phyloP scores from a whole-genome alignment of 1,140 invertebrate species.

The Periplaneta americana region DNA sequence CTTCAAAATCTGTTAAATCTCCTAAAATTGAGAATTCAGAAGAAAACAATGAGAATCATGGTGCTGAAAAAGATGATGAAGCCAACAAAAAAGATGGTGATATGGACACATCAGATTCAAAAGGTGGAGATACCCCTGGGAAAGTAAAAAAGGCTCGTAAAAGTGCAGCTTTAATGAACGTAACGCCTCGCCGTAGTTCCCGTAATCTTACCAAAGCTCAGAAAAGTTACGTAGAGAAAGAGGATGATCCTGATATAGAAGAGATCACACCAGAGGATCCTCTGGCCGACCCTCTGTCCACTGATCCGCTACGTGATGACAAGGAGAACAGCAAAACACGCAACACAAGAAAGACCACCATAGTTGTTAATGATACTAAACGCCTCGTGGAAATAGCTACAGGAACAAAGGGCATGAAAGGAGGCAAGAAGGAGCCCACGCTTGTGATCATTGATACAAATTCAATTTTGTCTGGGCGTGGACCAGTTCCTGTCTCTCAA shows the following conservation, averaged over 20 bases:
- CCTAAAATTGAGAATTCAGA: background rate
- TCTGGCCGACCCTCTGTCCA: constrained; percentile 37
- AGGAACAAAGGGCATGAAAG: constrained; percentile 44
- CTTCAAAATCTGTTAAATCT: background rate
- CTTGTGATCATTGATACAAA: constrained; percentile 75
- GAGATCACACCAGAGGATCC: constrained; percentile 62
- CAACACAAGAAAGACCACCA: constrained; percentile 47
- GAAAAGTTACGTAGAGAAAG: constrained; percentile 54
- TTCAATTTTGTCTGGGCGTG: constrained; percentile 58
- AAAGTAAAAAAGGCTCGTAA: constrained; percentile 35
- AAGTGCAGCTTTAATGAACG: constrained; percentile 35
- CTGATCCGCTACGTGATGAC: constrained; percentile 38
- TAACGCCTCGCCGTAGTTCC: constrained; percentile 53
- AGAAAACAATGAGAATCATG: constrained; percentile 3
- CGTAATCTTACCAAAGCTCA: constrained; percentile 51
- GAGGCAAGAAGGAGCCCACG: constrained; percentile 65
- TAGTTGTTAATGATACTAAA: constrained; percentile 69
- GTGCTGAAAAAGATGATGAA: constrained; percentile 12
- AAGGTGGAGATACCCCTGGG: constrained; percentile 4
- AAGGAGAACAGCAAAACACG: constrained; percentile 38
- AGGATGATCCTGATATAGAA: constrained; percentile 57
- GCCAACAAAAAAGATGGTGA: constrained; percentile 22
- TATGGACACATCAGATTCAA: constrained; percentile 19
- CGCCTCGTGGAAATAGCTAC: constrained; percentile 62
- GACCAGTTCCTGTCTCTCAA: constrained; percentile 49